Evolutionary conservation across 92 coral and sea anemone genomes (phyloP).

Genomic region (Muricea muricata): DNA sequence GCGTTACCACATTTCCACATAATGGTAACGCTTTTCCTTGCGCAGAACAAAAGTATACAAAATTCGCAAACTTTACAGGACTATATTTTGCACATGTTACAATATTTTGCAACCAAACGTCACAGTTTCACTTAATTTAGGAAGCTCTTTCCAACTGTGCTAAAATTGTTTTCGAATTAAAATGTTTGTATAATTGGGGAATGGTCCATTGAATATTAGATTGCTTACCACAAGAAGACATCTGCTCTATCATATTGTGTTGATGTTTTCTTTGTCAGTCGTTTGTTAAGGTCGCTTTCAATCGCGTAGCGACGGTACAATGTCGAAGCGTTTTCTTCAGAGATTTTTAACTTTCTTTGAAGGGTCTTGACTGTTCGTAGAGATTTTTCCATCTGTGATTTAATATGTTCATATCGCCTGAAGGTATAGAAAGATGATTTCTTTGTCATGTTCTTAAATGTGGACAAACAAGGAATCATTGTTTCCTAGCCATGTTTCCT

Average conservation of each 20-base stretch:
- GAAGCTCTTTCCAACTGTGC: no score
- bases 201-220: conserved; percentile 38
- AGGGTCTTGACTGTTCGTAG: conserved; percentile 10
- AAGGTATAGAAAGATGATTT: not conserved
- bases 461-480: not conserved
- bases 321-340: conserved; percentile 35
- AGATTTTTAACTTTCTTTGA: conserved; percentile 1
- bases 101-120: no score
- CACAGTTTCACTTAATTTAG: no score
- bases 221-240: not conserved
- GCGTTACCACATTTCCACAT: no score
- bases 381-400: conserved; percentile 14
- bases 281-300: conserved; percentile 27
- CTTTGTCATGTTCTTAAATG: not conserved
- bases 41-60: no score
- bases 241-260: not conserved
- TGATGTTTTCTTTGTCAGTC: conserved; percentile 10
- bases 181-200: no score
- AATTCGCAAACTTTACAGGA: no score
- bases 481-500: not conserved
- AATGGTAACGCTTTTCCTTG: no score
- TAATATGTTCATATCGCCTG: conserved; percentile 17
- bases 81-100: no score
- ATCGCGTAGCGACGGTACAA: conserved; percentile 30
- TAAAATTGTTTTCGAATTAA: no score